Evolutionary conservation across 2,797 vertebrate species (phyloP).

Genomic region (Poecilia velifera): DNA sequence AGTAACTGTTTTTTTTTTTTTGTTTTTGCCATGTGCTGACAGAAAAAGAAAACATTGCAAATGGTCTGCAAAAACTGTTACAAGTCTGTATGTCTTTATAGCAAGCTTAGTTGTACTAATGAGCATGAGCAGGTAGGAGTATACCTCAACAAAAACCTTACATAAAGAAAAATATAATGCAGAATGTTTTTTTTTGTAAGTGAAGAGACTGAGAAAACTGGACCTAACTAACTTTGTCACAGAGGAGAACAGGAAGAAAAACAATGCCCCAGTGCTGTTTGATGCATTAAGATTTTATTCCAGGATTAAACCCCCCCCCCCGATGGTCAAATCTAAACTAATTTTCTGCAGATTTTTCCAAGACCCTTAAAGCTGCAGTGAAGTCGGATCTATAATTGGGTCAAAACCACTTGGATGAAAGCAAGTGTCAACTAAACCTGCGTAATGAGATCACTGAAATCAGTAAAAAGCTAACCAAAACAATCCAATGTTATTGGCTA

Average conservation of each 20-base stretch:
- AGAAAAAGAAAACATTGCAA: neutral
- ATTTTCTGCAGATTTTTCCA: neutral
- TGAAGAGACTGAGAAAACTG: neutral
- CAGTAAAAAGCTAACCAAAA: neutral
- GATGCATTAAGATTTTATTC: neutral
- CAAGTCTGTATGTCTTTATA: neutral
- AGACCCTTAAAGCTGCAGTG: neutral
- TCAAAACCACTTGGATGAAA: neutral
- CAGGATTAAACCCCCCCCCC: neutral
- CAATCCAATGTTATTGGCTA: neutral
- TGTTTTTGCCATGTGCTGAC: neutral
- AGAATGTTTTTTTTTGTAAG: neutral
- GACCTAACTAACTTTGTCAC: neutral
- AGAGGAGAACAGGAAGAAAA: neutral
- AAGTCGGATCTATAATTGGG: neutral
- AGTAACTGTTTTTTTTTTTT: neutral
- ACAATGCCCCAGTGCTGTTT: neutral
- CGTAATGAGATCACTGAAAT: neutral
- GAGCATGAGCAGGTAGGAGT: neutral
- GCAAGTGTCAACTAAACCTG: slow-evolving; percentile 2
- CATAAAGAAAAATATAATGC: neutral
- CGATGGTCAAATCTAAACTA: neutral
- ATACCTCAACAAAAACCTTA: neutral
- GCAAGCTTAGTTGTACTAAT: neutral
- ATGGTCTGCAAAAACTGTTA: neutral